These are phyloP conservation scores for Rotaria magnacalcarata DNA, from an alignment of 2,888 invertebrate species.

Conservation along the genomic window DNA sequence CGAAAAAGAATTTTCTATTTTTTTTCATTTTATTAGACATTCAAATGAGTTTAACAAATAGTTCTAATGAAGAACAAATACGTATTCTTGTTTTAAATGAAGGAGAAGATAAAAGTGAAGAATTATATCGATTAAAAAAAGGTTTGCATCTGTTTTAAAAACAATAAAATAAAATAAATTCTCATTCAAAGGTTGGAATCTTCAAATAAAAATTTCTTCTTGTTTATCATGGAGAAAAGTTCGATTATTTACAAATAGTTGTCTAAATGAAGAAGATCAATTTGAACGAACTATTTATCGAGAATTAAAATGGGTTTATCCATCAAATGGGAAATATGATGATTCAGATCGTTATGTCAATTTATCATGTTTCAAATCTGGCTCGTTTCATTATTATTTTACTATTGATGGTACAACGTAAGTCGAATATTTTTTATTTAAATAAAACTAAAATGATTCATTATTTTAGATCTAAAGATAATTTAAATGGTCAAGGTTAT, in stretches of 20 bases:
- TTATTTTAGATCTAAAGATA: not conserved
- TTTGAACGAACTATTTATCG: not conserved
- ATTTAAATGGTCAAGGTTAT: slow-evolving; percentile 40
- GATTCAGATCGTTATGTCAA: slow-evolving; percentile 38
- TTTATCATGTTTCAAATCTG: slow-evolving; percentile 28
- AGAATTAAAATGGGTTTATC: slow-evolving; percentile 18
- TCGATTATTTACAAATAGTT: not conserved
- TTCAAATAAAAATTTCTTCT: not conserved
- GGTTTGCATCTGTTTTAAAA: too few relatives aligned
- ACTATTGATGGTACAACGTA: not conserved
- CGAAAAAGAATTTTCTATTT: too few relatives aligned
- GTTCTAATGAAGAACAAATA: not conserved
- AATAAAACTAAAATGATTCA: not conserved
- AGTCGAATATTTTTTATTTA: too few relatives aligned
- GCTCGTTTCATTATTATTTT: slow-evolving; percentile 44
- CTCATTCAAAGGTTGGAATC: not conserved
- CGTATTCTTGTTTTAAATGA: not conserved
- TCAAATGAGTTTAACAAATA: not conserved
- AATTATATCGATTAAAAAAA: not conserved
- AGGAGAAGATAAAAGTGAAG: not conserved
- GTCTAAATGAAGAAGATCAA: not conserved
- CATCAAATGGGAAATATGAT: slow-evolving; percentile 6
- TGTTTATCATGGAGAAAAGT: not conserved
- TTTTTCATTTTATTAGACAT: too few relatives aligned
- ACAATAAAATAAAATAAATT: too few relatives aligned